Percentiles rank a stretch among this genome's conserved stretches.
These are phyloP conservation scores for Austrofundulus limnaeus DNA, from an alignment of 2,113 vertebrate genomes.

Conservation along the genomic window DNA sequence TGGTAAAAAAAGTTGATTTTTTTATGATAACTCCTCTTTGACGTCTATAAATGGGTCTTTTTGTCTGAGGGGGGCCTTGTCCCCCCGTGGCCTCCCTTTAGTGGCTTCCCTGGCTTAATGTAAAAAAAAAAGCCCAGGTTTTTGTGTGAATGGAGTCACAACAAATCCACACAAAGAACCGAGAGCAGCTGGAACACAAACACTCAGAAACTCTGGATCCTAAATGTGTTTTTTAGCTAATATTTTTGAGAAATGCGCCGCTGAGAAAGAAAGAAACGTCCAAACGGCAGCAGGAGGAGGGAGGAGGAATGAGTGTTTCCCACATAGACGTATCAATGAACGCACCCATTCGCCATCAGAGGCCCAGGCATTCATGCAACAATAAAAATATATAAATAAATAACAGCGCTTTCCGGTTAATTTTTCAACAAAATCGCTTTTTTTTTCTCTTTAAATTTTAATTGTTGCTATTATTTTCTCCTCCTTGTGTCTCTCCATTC, in stretches of 20 bases:
- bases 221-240: no score
- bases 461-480: slow-evolving; percentile 47
- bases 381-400: slow-evolving; percentile 22
- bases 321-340: slow-evolving; percentile 81
- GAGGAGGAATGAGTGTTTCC: slow-evolving; percentile 73
- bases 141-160: slow-evolving; percentile 2
- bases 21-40: no score
- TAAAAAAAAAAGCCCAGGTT: neutral
- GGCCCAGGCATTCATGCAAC: slow-evolving; percentile 62
- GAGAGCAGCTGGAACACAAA: neutral
- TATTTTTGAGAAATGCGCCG: no score
- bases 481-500: slow-evolving; percentile 37
- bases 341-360: slow-evolving; percentile 77
- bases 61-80: no score
- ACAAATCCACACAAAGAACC: slow-evolving; percentile 28
- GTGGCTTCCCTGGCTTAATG: neutral
- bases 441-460: slow-evolving; percentile 7
- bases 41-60: no score
- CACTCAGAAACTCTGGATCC: neutral
- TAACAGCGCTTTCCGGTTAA: slow-evolving; percentile 27
- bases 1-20: no score
- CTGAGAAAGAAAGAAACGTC: slow-evolving; percentile 42
- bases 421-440: slow-evolving; percentile 15
- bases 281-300: slow-evolving; percentile 54
- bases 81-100: no score